Conservation (phyloP, 2,113 vertebrate genomes). For the Carassius carassius region DNA sequence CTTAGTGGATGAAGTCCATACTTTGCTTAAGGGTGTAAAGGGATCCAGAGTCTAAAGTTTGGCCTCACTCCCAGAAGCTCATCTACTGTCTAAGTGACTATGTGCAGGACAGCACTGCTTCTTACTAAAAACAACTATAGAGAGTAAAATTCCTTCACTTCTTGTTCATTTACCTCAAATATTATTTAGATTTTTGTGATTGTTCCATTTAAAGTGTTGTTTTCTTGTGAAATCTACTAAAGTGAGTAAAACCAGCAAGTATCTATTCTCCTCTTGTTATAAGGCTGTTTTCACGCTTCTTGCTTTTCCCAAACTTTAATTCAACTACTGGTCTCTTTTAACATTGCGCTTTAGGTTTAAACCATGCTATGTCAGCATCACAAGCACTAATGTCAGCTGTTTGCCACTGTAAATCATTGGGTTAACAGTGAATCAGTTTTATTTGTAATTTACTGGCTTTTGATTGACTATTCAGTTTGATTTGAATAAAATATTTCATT, state of each 20-base stretch:
- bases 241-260: background rate
- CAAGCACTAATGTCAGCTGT: background rate
- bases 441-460: no score
- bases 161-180: background rate
- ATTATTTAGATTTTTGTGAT: background rate
- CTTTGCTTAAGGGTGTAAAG: background rate
- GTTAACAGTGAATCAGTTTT: no score
- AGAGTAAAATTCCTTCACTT: background rate
- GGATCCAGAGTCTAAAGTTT: constrained; percentile 17
- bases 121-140: background rate
- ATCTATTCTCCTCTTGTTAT: background rate
- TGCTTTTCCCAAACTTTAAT: background rate
- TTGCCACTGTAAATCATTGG: no score
- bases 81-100: constrained; percentile 4
- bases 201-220: background rate
- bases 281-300: background rate
- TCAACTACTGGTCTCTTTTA: background rate
- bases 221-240: background rate
- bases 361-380: background rate
- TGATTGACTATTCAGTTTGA: no score
- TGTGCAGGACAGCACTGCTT: background rate
- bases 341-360: background rate
- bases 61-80: constrained; percentile 19
- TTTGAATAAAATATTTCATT: no score
- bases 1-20: constrained; percentile 22